Conservation (phyloP, 2,888 invertebrate genomes). For the Parapristionchus giblindavisi region DNA sequence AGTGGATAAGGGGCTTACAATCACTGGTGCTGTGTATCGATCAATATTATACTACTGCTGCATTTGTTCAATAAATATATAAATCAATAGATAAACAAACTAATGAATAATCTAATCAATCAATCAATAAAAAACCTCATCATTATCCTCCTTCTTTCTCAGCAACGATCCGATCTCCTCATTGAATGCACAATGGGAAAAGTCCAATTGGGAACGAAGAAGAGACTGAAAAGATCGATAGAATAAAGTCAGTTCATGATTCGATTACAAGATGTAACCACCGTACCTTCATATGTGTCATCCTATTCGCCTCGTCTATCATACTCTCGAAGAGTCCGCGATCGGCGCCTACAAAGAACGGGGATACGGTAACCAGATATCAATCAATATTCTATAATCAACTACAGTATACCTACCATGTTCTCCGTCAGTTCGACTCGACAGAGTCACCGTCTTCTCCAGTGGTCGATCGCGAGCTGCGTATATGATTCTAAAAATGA, state of each 20-base stretch:
- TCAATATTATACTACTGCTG: too few species aligned
- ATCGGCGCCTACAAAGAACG: constrained; percentile 1
- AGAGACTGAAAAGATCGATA: neutral
- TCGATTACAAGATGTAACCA: neutral
- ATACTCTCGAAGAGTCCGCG: constrained; percentile 37
- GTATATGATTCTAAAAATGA: constrained; percentile 50
- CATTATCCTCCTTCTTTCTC: constrained; percentile 5
- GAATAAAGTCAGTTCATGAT: neutral
- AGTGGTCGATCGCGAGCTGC: constrained; percentile 56
- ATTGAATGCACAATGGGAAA: constrained; percentile 51
- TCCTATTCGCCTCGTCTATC: constrained; percentile 45
- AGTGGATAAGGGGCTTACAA: too few species aligned
- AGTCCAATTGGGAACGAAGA: constrained; percentile 45
- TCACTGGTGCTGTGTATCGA: too few species aligned
- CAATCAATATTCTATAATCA: constrained; percentile 1
- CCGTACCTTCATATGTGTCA: constrained; percentile 43
- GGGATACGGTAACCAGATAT: constrained; percentile 22
- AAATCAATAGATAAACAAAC: neutral
- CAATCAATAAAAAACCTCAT: neutral
- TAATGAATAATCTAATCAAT: constrained; percentile 17
- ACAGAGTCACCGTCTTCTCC: constrained; percentile 48
- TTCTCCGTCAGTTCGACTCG: constrained; percentile 39
- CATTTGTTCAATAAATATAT: too few species aligned
- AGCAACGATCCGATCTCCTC: constrained; percentile 48
- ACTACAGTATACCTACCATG: constrained; percentile 35